phyloP scores from a whole-genome alignment of 2,797 vertebrate genomes.

The Trematomus bernacchii region DNA sequence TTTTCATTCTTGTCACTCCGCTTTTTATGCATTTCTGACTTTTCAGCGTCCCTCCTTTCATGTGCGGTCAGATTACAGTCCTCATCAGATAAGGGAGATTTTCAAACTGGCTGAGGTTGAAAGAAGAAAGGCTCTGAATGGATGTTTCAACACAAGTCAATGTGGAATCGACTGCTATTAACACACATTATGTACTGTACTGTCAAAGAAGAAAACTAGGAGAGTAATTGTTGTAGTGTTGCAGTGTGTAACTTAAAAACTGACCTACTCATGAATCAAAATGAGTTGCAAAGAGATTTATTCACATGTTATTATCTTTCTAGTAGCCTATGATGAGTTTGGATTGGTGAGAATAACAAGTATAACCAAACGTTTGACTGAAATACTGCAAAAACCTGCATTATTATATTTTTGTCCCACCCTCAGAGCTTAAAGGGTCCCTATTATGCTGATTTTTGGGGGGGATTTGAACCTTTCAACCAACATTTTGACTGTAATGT shows the following conservation, averaged over 20 bases:
- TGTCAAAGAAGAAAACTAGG: neutral
- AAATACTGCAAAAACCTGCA: neutral
- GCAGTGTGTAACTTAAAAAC: neutral
- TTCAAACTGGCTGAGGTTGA: conserved; percentile 14
- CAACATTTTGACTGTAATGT: too few relatives aligned
- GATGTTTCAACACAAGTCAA: conserved; percentile 40
- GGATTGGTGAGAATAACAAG: neutral
- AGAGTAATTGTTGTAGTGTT: neutral
- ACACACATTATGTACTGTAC: neutral
- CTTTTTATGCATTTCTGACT: conserved; percentile 33
- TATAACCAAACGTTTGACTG: neutral
- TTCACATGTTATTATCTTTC: neutral
- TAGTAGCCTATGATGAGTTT: neutral
- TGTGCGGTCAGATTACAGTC: conserved; percentile 43
- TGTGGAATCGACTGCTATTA: conserved; percentile 29
- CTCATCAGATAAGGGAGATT: conserved; percentile 53
- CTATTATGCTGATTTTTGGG: too few relatives aligned
- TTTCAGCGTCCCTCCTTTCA: conserved; percentile 43
- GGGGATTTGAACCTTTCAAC: too few relatives aligned
- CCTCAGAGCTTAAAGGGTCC: too few relatives aligned
- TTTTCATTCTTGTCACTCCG: conserved; percentile 8
- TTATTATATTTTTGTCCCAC: neutral
- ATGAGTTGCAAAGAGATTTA: neutral
- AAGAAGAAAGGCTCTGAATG: conserved; percentile 31
- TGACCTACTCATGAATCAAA: too few relatives aligned